Base-by-base conservation (phyloP, 1,140 invertebrate genomes). In the Archegozetes longisetosus region DNA sequence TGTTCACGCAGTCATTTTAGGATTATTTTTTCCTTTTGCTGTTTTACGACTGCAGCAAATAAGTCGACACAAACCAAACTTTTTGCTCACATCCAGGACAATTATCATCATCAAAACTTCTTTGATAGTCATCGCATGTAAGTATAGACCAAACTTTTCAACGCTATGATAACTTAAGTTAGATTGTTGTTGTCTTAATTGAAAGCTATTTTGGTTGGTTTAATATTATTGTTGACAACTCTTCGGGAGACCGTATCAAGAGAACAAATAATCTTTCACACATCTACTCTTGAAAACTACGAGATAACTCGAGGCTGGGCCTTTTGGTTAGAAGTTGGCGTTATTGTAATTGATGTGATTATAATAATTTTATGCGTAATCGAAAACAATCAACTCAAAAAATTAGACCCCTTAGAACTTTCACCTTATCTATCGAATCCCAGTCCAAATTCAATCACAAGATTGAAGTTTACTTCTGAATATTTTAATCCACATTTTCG, bases 1-100 rank as follows among this genome's bases (percentile, higher is more conserved):
- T 26, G n/a, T 51, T 14, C 63, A 64, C 53, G 13, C 52, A 17
- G 13, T 60, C 1, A 6, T 61, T 6, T 22, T 62, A 17, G 6
- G 58, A 2, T 4, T 53, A 12, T 56, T 60, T 26, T 20, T 57
- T 12, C 40, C 40, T 14, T 50, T 64, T 24, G 29, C 46, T 14
- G 25, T 53, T 14, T 14, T 61, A 14, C 24, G 63, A 28, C 25
- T 55, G 4, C 46, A 55, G 6, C 56, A 57, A 46, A 29, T 56
- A 3, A 9, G 47, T 1, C 22, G 25, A 2, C 48, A 62, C n/a
- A 24, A 9, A 24, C 52, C 29, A 53, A 52, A 46, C 25, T 40
- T 40, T 40, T 9, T 40, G 6, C 6, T 40, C 32, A 40, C 6
- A 40, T 40, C 32, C 17, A 40, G 6, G 17, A 9, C 17, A 40